These are phyloP conservation scores for Drosophila kokeensis DNA, from an alignment of 2,888 invertebrate genomes.

Conservation along the genomic window DNA sequence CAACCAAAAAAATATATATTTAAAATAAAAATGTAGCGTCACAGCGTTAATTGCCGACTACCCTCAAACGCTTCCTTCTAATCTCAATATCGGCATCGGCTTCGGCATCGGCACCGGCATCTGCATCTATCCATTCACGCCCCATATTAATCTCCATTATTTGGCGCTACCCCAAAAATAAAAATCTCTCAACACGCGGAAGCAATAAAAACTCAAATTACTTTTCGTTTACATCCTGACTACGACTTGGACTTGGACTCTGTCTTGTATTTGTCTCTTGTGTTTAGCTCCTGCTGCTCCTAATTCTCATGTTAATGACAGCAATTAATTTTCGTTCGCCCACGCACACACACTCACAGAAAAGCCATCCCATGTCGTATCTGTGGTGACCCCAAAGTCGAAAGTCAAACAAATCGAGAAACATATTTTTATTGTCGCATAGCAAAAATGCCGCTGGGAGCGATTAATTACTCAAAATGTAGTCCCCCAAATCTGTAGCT, in stretches of 20 bases:
- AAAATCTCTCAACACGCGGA: constrained; percentile 54
- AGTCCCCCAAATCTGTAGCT: constrained; percentile 40
- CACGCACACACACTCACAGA: constrained; percentile 22
- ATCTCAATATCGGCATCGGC: constrained; percentile 20
- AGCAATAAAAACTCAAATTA: constrained; percentile 79
- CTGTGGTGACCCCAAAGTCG: constrained; percentile 47
- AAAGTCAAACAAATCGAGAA: constrained; percentile 71
- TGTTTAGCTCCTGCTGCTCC: constrained; percentile 27
- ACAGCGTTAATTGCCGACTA: constrained; percentile 68
- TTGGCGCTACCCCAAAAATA: constrained; percentile 29
- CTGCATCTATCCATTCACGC: constrained; percentile 60
- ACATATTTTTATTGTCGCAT: constrained; percentile 75
- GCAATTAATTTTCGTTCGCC: constrained; percentile 73
- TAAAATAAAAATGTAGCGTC: constrained; percentile 62
- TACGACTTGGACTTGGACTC: constrained; percentile 22
- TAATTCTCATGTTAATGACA: constrained; percentile 71
- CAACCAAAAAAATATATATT: constrained; percentile 9
- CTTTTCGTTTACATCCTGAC: constrained; percentile 76
- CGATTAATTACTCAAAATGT: constrained; percentile 80
- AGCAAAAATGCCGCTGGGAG: constrained; percentile 75
- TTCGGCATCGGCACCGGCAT: constrained; percentile 28
- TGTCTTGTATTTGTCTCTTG: constrained; percentile 3
- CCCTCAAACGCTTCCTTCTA: constrained; percentile 14
- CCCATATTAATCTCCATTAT: constrained; percentile 77
- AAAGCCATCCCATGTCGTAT: constrained; percentile 1